phyloP scores from a whole-genome alignment of 1,140 invertebrate genomes.

The Sycobia sp. region DNA sequence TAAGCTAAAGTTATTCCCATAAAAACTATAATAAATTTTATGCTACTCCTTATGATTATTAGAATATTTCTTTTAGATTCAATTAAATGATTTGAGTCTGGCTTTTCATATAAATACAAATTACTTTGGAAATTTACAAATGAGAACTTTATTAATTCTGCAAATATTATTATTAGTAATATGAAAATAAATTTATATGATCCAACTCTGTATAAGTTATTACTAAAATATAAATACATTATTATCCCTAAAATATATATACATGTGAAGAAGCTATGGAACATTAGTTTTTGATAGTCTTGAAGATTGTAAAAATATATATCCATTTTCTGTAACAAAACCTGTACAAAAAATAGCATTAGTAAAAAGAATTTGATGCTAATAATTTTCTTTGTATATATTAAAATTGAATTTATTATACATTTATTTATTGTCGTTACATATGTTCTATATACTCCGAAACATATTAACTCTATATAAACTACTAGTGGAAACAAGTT shows the following conservation, averaged over 20 bases:
- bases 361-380: too few relatives aligned
- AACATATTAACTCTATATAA: too few relatives aligned
- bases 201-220: slow-evolving; percentile 54
- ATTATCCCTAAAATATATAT: slow-evolving; percentile 57
- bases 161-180: slow-evolving; percentile 52
- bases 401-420: too few relatives aligned
- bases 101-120: slow-evolving; percentile 35
- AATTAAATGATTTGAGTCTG: slow-evolving; percentile 36
- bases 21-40: slow-evolving; percentile 50
- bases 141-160: slow-evolving; percentile 52
- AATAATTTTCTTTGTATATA: too few relatives aligned
- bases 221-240: slow-evolving; percentile 50
- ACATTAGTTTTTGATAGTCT: slow-evolving; percentile 50
- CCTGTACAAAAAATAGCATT: slow-evolving; percentile 14
- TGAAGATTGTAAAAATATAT: slow-evolving; percentile 45
- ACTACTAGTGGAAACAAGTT: too few relatives aligned
- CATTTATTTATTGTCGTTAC: too few relatives aligned
- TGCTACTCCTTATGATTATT: slow-evolving; percentile 45
- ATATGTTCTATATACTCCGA: too few relatives aligned
- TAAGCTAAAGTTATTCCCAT: slow-evolving; percentile 57
- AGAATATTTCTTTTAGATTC: slow-evolving; percentile 45
- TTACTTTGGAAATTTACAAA: slow-evolving; percentile 49
- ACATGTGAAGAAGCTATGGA: slow-evolving; percentile 54
- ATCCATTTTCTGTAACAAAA: slow-evolving; percentile 22
- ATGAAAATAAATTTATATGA: slow-evolving; percentile 54